A percentile compares a stretch with the other conserved stretches of the same genome.
phyloP scores from a whole-genome alignment of 2,113 vertebrate species.

The Pogona vitticeps region DNA sequence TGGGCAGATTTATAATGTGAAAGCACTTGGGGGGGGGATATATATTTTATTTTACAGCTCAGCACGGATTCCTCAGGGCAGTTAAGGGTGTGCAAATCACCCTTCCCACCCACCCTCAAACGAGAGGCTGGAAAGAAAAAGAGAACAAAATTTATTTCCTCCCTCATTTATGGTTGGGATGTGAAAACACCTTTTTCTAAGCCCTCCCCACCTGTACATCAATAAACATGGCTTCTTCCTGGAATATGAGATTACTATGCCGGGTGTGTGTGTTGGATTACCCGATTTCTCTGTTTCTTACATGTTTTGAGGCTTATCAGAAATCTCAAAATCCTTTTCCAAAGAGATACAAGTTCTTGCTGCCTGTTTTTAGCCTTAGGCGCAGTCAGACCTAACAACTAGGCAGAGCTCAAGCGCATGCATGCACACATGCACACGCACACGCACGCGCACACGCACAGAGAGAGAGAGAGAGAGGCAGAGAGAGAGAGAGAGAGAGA shows the following conservation, averaged over 20 bases:
- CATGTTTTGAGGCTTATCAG: constrained; percentile 34
- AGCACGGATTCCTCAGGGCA: not conserved
- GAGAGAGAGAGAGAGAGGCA: not conserved
- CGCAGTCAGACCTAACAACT: constrained; percentile 42
- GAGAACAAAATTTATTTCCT: constrained; percentile 19
- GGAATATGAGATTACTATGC: not conserved
- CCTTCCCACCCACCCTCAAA: not conserved
- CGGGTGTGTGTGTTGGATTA: not conserved
- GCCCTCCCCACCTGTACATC: not conserved
- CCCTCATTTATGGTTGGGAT: not conserved
- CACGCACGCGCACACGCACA: no score
- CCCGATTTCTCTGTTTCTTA: constrained; percentile 2
- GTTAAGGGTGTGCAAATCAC: not conserved
- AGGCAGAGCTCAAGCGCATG: constrained; percentile 34
- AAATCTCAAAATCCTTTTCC: constrained; percentile 45
- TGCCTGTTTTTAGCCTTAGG: constrained; percentile 38
- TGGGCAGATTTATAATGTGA: constrained; percentile 33
- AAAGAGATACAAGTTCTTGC: not conserved
- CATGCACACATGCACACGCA: no score
- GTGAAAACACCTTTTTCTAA: not conserved
- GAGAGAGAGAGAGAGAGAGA: not conserved
- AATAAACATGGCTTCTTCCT: not conserved
- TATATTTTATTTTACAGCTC: not conserved
- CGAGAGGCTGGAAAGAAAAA: not conserved
- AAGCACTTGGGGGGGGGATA: not conserved